Evolutionary conservation across 2,888 invertebrate species (phyloP), one percentile per base, ranked within the genome.

Genomic region (Meiosimyza platycephala): DNA sequence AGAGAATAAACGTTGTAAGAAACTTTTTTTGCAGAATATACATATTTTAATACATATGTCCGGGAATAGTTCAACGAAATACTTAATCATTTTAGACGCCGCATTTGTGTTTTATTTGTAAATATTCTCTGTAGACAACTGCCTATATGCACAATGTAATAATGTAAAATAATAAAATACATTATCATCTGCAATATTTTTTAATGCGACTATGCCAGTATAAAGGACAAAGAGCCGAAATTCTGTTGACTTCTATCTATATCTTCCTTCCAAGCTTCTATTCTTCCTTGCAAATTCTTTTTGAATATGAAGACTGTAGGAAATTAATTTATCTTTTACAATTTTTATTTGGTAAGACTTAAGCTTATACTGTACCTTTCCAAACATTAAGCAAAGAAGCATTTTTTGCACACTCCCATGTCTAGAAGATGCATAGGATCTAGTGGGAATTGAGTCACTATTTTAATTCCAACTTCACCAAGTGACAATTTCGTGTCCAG

Each of bases 361-460:
- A 7, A 59, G 59, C 40, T 57, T 69, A 60, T 7, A 40, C 16
- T n/a, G 33, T n/a, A 2, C 40, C 4, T 57, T 67, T 40, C 57
- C 57, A 54, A n/a, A 51, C 15, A 50, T 33, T 15, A 69, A 9
- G 33, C 18, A 47, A 40, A 22, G 33, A n/a, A 71, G 48, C 28
- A 71, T 16, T 71, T 71, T 57, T 65, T 71, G 7, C 40, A 40
- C 11, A 70, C 70, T 52, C 70, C 70, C 15, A 70, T 18, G 50
- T 70, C 63, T 7, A 70, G 50, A 2, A 71, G 54, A 57, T 71
- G 40, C 71, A 71, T 71, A 13, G 63, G 55, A 28, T 71, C 71
- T 12, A 71, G 47, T 16, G 65, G 65, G 65, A 71, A 71, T 40
- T 71, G 65, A 6, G 65, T 64, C 28, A 71, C 47, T 51, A 71